These are phyloP conservation scores for Macropus fuliginosus DNA, from an alignment of 2,797 vertebrate species.

Conservation along the genomic window DNA sequence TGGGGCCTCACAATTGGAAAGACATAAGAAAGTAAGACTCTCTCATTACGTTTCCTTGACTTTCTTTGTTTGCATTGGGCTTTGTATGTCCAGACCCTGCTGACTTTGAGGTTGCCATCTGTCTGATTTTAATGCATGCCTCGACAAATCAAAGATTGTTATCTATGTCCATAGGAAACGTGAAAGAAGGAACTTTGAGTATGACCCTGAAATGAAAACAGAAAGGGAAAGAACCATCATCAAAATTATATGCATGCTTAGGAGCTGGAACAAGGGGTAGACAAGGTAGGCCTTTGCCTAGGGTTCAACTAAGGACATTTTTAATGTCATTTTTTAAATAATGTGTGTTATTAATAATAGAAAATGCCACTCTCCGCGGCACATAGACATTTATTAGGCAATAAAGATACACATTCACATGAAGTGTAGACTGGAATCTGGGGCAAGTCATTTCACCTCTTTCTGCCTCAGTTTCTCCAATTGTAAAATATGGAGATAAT, in stretches of 20 bases:
- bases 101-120: conserved; percentile 3
- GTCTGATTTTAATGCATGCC: neutral
- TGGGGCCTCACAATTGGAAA: neutral
- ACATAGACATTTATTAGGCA: neutral
- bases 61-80: conserved; percentile 36
- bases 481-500: neutral
- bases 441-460: neutral
- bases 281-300: neutral
- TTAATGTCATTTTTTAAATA: neutral
- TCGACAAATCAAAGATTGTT: conserved; percentile 38
- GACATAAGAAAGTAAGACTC: conserved; percentile 12
- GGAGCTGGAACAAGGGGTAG: neutral
- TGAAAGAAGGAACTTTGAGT: conserved; percentile 20
- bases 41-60: neutral
- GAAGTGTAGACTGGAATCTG: neutral
- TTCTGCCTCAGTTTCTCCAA: neutral
- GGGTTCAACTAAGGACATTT: neutral
- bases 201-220: conserved; percentile 45
- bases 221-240: conserved; percentile 36
- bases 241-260: conserved; percentile 3
- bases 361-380: neutral
- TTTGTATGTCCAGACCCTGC: neutral
- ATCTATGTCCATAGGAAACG: conserved; percentile 26
- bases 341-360: neutral
- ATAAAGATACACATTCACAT: neutral